Evolutionary conservation across 1,140 invertebrate genomes (phyloP).

Genomic region (Saccostrea echinata): DNA sequence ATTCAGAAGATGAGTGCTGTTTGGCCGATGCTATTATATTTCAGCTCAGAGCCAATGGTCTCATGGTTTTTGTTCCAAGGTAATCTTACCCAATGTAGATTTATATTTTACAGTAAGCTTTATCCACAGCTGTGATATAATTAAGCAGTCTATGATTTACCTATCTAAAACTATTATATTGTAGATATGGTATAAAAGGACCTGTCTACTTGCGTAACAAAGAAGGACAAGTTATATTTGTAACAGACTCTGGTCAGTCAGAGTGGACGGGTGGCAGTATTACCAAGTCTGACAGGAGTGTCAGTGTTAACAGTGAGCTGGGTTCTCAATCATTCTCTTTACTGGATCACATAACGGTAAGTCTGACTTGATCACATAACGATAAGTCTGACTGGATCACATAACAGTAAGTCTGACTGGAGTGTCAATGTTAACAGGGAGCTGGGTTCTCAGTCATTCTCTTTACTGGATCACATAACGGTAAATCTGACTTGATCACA

Average conservation of each 20-base stretch:
- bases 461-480: no score
- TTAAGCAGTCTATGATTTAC: no score
- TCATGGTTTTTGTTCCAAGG: slow-evolving; percentile 77
- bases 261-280: slow-evolving; percentile 69
- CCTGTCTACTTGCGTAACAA: slow-evolving; percentile 76
- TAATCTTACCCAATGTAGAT: slow-evolving; percentile 34
- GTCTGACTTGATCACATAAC: no score
- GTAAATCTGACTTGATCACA: no score
- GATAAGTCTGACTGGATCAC: no score
- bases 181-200: slow-evolving; percentile 78
- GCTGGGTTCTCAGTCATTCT: no score
- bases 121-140: no score
- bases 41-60: slow-evolving; percentile 76
- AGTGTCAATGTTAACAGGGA: no score
- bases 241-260: slow-evolving; percentile 47
- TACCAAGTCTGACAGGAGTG: slow-evolving; percentile 53
- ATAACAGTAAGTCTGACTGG: slow-evolving; percentile 66
- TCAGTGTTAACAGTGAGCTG: slow-evolving; percentile 63
- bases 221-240: slow-evolving; percentile 71
- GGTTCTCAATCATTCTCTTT: slow-evolving; percentile 66
- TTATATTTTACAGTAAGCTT: background rate
- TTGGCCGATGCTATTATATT: slow-evolving; percentile 77
- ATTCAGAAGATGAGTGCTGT: slow-evolving; percentile 68
- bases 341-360: slow-evolving; percentile 74
- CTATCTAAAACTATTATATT: background rate